A percentile compares a stretch with the other conserved stretches of the same genome.
Evolutionary conservation across 2,113 vertebrate species (phyloP).

Genomic region (human (Homo sapiens)): GRCh38 chr3:168520501-168521000

Average conservation of each 20-base stretch:
- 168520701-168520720: neutral
- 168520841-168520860: neutral
- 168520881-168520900: neutral
- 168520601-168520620: neutral
- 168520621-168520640: neutral
- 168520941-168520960: no score
- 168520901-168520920: no score
- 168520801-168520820: neutral
- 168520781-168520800: neutral
- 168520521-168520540: neutral
- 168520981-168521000: no score
- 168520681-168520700: neutral
- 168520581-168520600: neutral
- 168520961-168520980: no score
- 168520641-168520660: neutral
- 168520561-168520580: neutral
- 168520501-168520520: neutral
- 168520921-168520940: no score
- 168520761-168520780: neutral
- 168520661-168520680: neutral
- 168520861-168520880: neutral
- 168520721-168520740: neutral
- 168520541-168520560: neutral
- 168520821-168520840: neutral
- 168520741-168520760: neutral